Percentiles rank a stretch among this genome's conserved stretches.
Conservation (phyloP, 2,113 vertebrate species). For the Galeopterus variegatus region DNA sequence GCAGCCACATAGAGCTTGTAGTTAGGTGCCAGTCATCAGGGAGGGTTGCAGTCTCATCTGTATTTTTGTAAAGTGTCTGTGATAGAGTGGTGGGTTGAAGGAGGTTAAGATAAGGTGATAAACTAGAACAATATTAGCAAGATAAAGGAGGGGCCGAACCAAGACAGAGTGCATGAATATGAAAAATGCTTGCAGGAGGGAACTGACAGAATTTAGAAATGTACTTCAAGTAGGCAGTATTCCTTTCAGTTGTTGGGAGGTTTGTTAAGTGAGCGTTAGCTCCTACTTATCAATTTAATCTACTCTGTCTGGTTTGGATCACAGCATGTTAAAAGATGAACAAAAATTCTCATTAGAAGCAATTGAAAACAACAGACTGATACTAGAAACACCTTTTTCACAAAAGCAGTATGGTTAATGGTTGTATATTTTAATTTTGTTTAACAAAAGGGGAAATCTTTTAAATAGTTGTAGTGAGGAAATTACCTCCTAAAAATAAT, state of each 20-base stretch:
- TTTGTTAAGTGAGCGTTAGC: neutral
- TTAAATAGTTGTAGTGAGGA: neutral
- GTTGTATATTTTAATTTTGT: no score
- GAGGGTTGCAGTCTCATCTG: neutral
- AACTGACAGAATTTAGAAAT: neutral
- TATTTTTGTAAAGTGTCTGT: neutral
- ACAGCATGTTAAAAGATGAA: neutral
- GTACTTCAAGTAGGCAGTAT: accelerated
- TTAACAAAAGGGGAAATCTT: neutral
- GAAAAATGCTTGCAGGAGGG: neutral
- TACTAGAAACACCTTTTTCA: neutral
- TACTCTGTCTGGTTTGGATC: neutral
- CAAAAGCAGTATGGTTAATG: neutral
- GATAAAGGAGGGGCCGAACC: neutral
- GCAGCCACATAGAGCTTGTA: neutral
- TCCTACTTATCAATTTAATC: neutral
- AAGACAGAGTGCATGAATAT: neutral
- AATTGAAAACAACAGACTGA: neutral
- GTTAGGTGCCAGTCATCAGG: neutral
- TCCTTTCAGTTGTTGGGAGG: neutral
- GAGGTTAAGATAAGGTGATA: neutral
- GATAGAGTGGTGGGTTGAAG: neutral
- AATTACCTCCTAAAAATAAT: neutral
- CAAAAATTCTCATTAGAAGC: neutral
- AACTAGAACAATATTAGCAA: neutral